Base-by-base conservation (phyloP, 2,888 invertebrate genomes). In the Pyrochroa serraticornis region DNA sequence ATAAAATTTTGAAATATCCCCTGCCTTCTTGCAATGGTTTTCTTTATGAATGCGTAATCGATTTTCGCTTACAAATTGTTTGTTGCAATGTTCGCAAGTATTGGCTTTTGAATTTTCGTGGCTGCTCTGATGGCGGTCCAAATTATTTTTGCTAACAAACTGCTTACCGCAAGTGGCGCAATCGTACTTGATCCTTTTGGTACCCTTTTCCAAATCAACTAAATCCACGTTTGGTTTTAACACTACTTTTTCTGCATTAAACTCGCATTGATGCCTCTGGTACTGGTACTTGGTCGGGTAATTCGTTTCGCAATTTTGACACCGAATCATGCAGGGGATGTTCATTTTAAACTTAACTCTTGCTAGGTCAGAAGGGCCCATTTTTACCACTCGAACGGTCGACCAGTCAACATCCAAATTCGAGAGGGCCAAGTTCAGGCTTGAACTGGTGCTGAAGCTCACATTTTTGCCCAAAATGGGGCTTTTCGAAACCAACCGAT, bases 231-330 rank as follows among this genome's bases (percentile, higher is more conserved):
- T 73, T 1, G 77, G 71, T 62, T 79, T 79, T 12, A 78, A 58
- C n/a, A 77, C 75, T 7, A 78, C 76, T 69, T 79, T 79, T 34
- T 78, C 77, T 2, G 77, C 77, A 59, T 79, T 77, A 60, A 78
- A 79, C 62, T 79, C 78, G 65, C 80, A 80, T 53, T 79, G 79
- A 56, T 80, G 80, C 31, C 80, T 67, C 62, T 80, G 80, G 60
- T 77, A 80, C 57, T 80, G 79, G 63, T 80, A 80, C 61, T 79
- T 79, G 3, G 80, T 79, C 1, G 79, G 77, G 63, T 79, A 80
- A 64, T 78, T 76, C 0, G 77, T 78, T 61, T 80, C 79, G 62
- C 80, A 80, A 64, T 80, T 80, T 63, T 80, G 79, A 62, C 80
- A 80, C 38, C 75, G 68, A 38, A 77, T 78, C 74, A 79, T 76